phyloP scores from a whole-genome alignment of 2,888 invertebrate genomes.

The Tiphia femorata region DNA sequence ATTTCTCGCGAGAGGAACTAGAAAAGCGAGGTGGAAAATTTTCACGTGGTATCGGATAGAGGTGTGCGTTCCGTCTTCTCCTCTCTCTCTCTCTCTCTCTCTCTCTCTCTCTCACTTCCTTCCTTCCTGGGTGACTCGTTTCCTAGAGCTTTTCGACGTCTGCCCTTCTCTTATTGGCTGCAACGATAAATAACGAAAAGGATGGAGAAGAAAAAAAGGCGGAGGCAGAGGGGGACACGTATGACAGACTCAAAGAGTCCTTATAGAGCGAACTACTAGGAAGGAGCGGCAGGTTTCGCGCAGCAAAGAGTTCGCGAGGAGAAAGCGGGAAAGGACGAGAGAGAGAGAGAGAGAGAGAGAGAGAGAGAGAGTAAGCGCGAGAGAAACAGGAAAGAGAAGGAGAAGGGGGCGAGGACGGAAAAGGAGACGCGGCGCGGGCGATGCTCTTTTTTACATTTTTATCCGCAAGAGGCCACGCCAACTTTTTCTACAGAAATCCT shows the following conservation, averaged over 20 bases:
- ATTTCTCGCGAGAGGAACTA: too few species aligned
- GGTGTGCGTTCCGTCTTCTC: too few species aligned
- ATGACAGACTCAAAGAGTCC: not conserved
- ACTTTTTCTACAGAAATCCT: slow-evolving; percentile 34
- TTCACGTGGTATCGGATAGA: too few species aligned
- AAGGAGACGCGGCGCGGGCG: too few species aligned
- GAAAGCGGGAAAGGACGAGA: too few species aligned
- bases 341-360: too few species aligned
- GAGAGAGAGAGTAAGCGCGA: too few species aligned
- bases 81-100: not conserved
- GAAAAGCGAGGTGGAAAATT: too few species aligned
- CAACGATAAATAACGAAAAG: not conserved
- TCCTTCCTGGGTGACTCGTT: not conserved
- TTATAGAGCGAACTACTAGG: not conserved
- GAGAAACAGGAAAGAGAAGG: too few species aligned
- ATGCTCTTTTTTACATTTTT: slow-evolving; percentile 17
- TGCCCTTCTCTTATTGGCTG: too few species aligned
- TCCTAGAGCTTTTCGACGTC: not conserved
- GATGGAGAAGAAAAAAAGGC: not conserved
- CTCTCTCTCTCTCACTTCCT: not conserved
- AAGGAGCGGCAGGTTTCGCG: slow-evolving; percentile 13
- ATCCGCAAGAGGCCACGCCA: slow-evolving; percentile 22
- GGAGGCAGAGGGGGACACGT: not conserved
- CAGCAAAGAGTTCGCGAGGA: slow-evolving; percentile 20
- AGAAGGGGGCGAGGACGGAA: too few species aligned